Percentiles rank a stretch among this genome's conserved stretches.
Conservation (phyloP, 2,797 vertebrate genomes). For the Anomalospiza imberbis region DNA sequence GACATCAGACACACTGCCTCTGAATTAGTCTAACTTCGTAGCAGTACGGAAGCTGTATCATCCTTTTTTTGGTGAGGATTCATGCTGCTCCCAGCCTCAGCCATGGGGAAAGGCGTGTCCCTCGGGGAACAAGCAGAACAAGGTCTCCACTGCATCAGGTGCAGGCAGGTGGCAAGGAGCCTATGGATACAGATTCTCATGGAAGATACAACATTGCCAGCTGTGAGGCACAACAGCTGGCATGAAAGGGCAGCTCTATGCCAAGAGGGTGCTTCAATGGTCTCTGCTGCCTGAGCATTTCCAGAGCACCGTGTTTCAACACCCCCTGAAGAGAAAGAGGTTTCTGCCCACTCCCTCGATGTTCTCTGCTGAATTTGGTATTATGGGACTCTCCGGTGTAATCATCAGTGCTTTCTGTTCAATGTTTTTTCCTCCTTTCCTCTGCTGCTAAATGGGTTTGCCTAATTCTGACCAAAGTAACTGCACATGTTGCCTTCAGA, state of each 20-base stretch:
- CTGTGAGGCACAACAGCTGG: rapidly evolving
- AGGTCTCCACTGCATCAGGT: rapidly evolving
- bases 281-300: background rate
- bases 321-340: background rate
- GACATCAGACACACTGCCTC: background rate
- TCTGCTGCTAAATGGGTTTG: background rate
- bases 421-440: background rate
- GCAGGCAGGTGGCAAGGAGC: background rate
- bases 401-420: background rate
- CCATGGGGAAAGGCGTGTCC: background rate
- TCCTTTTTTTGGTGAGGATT: background rate
- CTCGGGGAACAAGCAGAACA: background rate
- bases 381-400: background rate
- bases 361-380: background rate
- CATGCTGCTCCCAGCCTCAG: rapidly evolving
- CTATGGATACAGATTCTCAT: background rate
- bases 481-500: background rate
- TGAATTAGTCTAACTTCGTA: background rate
- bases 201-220: background rate
- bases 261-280: background rate
- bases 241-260: background rate
- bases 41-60: background rate
- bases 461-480: background rate
- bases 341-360: background rate
- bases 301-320: background rate